Evolutionary conservation across 2,888 invertebrate species (phyloP).

Genomic region (Chrysomela aeneicollis): DNA sequence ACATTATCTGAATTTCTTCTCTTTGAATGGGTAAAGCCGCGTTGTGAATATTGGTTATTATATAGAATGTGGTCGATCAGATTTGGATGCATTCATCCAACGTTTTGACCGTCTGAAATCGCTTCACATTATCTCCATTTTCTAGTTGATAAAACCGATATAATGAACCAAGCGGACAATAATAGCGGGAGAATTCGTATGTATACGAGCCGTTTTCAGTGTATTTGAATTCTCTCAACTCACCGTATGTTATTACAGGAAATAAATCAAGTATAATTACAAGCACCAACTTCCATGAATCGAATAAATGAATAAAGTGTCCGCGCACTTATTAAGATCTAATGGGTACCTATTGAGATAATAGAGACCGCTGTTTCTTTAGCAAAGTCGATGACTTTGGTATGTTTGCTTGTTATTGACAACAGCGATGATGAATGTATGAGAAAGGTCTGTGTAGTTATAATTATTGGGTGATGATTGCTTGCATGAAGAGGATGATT

Average conservation of each 20-base stretch:
- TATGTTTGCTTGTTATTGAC: neutral
- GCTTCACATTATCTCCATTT: no score
- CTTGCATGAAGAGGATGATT: no score
- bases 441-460: slow-evolving; percentile 1
- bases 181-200: neutral
- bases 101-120: no score
- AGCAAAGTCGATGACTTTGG: neutral
- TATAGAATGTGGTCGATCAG: no score
- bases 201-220: slow-evolving; percentile 10
- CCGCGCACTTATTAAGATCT: slow-evolving; percentile 14
- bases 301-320: slow-evolving; percentile 20
- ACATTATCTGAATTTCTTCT: no score
- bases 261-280: slow-evolving; percentile 28
- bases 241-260: slow-evolving; percentile 20
- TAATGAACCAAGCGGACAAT: neutral
- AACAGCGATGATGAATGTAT: neutral
- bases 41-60: no score
- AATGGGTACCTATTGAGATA: slow-evolving; percentile 18
- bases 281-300: slow-evolving; percentile 14
- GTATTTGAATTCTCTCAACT: slow-evolving; percentile 9
- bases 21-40: no score
- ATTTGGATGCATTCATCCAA: no score
- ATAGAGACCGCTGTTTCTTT: slow-evolving; percentile 6
- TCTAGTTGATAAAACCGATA: neutral
- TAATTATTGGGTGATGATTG: neutral